phyloP scores from a whole-genome alignment of 2,888 invertebrate species.

The Digitonthophagus gazella region DNA sequence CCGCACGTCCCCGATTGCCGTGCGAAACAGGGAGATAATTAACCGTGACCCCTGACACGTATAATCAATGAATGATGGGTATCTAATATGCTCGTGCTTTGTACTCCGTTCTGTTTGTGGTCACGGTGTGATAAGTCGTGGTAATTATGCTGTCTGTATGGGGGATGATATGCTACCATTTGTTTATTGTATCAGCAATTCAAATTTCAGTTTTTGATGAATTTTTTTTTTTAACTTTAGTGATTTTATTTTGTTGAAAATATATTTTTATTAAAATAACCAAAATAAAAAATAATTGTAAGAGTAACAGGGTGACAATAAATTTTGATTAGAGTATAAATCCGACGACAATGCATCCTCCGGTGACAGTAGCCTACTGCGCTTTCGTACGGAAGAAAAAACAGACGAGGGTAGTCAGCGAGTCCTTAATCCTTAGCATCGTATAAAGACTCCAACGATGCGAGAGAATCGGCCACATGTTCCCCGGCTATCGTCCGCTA shows the following conservation, averaged over 20 bases:
- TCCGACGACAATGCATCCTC: no score
- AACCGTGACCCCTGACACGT: neutral
- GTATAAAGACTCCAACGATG: conserved; percentile 44
- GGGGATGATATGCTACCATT: no score
- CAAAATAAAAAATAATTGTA: no score
- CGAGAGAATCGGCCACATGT: conserved; percentile 50
- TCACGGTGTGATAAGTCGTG: neutral
- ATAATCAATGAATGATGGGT: neutral
- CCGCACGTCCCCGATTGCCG: neutral
- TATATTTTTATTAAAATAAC: no score
- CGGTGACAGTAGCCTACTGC: no score
- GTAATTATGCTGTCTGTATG: no score
- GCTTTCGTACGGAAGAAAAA: conserved; percentile 8
- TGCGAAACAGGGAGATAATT: neutral
- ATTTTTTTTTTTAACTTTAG: no score
- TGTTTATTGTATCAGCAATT: no score
- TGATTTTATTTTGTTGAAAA: no score
- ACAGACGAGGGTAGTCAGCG: neutral
- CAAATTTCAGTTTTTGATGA: no score
- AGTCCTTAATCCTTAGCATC: conserved; percentile 23
- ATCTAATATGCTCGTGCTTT: neutral
- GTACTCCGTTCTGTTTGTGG: neutral
- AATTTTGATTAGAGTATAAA: no score
- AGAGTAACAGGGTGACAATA: no score
- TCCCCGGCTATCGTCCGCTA: conserved; percentile 29